Percentiles rank a stretch among this genome's conserved stretches.
Evolutionary conservation across 2,113 vertebrate species (phyloP).

Genomic region (Mus pahari): DNA sequence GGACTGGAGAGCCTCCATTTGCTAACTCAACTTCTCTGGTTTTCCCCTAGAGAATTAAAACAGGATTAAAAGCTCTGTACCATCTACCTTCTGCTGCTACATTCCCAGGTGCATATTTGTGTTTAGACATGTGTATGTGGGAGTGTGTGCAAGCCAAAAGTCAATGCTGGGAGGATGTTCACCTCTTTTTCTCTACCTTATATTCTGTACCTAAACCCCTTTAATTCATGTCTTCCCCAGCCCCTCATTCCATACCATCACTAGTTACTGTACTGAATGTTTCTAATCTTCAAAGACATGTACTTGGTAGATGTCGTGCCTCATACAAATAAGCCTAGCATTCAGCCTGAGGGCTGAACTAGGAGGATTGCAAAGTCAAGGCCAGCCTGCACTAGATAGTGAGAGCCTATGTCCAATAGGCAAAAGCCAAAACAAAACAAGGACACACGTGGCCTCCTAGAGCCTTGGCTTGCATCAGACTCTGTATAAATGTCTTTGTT

Average conservation of each 20-base stretch:
- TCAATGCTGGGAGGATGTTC: too few relatives aligned
- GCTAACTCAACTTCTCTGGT: neutral
- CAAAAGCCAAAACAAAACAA: neutral
- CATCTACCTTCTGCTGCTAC: neutral
- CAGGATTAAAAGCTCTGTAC: neutral
- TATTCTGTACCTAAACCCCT: too few relatives aligned
- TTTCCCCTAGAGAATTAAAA: neutral
- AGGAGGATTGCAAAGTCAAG: neutral
- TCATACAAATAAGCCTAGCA: neutral
- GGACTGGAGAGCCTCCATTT: neutral
- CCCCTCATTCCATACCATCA: neutral
- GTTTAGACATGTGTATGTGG: too few relatives aligned
- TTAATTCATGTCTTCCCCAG: neutral
- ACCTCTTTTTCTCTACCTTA: neutral
- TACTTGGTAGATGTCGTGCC: neutral
- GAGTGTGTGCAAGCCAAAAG: neutral
- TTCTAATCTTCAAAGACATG: neutral
- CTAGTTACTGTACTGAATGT: neutral
- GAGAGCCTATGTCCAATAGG: neutral
- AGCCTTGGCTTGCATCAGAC: neutral
- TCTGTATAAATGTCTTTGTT: slow-evolving; percentile 22
- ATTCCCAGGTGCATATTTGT: too few relatives aligned
- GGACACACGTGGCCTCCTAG: neutral
- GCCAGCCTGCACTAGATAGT: neutral
- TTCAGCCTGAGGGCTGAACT: neutral